Evolutionary conservation across 1,140 invertebrate species (phyloP).

Genomic region (Steinernema khuongi): DNA sequence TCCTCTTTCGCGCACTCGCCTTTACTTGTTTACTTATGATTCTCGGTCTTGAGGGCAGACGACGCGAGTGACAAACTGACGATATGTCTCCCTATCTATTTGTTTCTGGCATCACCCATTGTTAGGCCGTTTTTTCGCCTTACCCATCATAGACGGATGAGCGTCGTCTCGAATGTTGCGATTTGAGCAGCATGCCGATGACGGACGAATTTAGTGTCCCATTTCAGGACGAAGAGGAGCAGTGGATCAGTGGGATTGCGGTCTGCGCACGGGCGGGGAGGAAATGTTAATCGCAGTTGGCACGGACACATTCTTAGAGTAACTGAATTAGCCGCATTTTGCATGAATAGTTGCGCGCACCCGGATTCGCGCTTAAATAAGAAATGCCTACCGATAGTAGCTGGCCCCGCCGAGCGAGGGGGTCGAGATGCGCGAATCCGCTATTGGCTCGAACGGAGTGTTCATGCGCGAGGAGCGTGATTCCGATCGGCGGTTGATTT

Average conservation of each 20-base stretch:
- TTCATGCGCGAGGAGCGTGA: conserved; percentile 12
- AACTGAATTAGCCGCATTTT: conserved; percentile 15
- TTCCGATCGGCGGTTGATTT: conserved; percentile 22
- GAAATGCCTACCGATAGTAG: conserved; percentile 23
- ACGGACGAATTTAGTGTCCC: not conserved
- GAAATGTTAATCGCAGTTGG: conserved; percentile 13
- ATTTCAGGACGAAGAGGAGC: not conserved
- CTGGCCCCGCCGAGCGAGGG: not conserved
- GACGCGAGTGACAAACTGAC: not conserved
- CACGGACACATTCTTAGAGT: conserved; percentile 5
- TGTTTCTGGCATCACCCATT: too few species aligned
- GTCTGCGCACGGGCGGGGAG: too few species aligned
- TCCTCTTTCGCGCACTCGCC: not conserved
- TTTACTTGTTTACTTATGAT: not conserved
- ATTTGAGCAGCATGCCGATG: not conserved
- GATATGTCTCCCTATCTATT: not conserved
- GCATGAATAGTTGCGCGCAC: not conserved
- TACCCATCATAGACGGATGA: not conserved
- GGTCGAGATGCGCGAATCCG: not conserved
- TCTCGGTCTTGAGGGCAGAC: too few species aligned
- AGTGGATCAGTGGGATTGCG: too few species aligned
- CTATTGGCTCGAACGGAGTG: conserved; percentile 18
- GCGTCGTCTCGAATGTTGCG: conserved; percentile 2
- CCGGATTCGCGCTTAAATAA: not conserved
- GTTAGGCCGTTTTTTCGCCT: not conserved